Conservation (phyloP, 1,140 invertebrate genomes). For the Drosophila lacteicornis region DNA sequence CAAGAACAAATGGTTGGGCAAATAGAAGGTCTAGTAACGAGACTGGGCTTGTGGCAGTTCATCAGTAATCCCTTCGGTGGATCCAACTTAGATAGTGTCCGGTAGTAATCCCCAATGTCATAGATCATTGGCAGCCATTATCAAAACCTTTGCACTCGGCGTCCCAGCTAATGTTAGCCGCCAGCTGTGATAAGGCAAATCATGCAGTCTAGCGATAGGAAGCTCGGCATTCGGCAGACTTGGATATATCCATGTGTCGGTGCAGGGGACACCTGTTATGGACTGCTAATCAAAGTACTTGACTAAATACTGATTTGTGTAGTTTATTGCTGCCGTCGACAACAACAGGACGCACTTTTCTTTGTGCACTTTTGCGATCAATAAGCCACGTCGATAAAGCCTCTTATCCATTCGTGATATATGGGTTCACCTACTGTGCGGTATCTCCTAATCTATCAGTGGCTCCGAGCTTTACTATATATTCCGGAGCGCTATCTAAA, state of each 20-base stretch:
- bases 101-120: constrained; percentile 3
- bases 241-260: neutral
- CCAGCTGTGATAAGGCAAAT: constrained; percentile 21
- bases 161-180: neutral
- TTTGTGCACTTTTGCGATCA: constrained; percentile 11
- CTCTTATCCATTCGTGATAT: constrained; percentile 21
- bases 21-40: neutral
- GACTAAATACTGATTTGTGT: constrained; percentile 66
- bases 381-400: constrained; percentile 12
- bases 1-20: neutral
- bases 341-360: constrained; percentile 12
- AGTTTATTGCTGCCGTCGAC: constrained; percentile 21
- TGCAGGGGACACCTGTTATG: constrained; percentile 47
- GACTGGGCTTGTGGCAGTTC: neutral
- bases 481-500: constrained; percentile 14
- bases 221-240: neutral
- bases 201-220: constrained; percentile 4
- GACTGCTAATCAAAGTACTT: constrained; percentile 55
- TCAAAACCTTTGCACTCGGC: constrained; percentile 20
- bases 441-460: constrained; percentile 14
- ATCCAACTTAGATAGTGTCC: constrained; percentile 11
- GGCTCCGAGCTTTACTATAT: constrained; percentile 6
- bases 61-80: neutral
- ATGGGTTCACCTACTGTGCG: constrained; percentile 25
- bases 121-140: neutral